These are phyloP conservation scores for Drosophila pandora DNA, from an alignment of 1,140 invertebrate genomes.

Conservation along the genomic window DNA sequence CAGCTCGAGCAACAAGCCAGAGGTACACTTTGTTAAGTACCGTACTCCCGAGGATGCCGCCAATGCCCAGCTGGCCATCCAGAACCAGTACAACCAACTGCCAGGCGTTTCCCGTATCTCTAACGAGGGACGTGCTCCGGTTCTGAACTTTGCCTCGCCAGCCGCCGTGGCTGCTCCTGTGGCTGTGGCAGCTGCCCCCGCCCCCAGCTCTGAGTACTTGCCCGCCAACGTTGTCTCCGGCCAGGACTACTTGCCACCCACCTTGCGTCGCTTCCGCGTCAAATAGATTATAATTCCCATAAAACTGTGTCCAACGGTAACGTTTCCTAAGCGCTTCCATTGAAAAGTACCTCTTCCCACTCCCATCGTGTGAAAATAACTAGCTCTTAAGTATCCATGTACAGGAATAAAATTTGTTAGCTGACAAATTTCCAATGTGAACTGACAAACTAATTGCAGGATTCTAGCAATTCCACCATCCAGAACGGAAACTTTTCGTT, in stretches of 20 bases:
- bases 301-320: conserved; percentile 36
- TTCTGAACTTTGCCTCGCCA: conserved; percentile 67
- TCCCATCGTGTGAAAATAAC: conserved; percentile 38
- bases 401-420: conserved; percentile 65
- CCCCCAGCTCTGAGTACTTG: conserved; percentile 53
- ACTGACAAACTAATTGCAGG: conserved; percentile 51
- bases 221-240: conserved; percentile 55
- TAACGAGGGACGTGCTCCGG: conserved; percentile 71
- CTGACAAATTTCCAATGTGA: conserved; percentile 23
- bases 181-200: background rate
- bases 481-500: conserved; percentile 38
- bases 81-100: conserved; percentile 71
- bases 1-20: conserved; percentile 62
- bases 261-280: conserved; percentile 67
- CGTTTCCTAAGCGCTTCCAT: conserved; percentile 59
- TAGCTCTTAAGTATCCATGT: conserved; percentile 59
- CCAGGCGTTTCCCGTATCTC: conserved; percentile 67
- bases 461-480: conserved; percentile 23
- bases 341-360: conserved; percentile 10
- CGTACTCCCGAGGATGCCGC: conserved; percentile 69
- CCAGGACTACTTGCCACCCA: conserved; percentile 71
- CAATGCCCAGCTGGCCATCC: conserved; percentile 70
- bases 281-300: conserved; percentile 43
- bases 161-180: background rate
- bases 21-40: conserved; percentile 76